Conservation (phyloP, 2,797 vertebrate species). For the Pterois miles region DNA sequence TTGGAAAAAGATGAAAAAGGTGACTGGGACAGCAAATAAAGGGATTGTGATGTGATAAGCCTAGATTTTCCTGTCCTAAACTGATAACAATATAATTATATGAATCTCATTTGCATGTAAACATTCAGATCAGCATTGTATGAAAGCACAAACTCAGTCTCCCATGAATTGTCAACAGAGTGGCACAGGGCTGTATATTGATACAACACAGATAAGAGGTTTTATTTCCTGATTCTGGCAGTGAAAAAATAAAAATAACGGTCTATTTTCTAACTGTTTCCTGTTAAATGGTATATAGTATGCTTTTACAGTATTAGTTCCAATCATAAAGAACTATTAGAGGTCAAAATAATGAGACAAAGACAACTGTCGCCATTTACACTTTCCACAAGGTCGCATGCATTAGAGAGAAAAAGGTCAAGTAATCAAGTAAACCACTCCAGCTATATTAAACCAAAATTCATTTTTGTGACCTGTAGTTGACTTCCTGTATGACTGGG, state of each 20-base stretch:
- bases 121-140: constrained; percentile 67
- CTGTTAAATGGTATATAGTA: neutral
- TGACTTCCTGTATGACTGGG: constrained; percentile 59
- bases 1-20: constrained; percentile 55
- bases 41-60: constrained; percentile 58
- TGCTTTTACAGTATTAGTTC: neutral
- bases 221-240: constrained; percentile 25
- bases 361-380: constrained; percentile 4
- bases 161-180: constrained; percentile 68
- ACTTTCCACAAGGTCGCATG: constrained; percentile 10
- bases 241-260: constrained; percentile 7
- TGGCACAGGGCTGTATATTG: constrained; percentile 36
- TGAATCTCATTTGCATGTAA: constrained; percentile 71
- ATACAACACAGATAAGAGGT: constrained; percentile 54
- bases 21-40: constrained; percentile 67
- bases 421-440: constrained; percentile 56
- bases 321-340: neutral
- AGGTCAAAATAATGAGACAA: constrained; percentile 17
- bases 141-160: constrained; percentile 59
- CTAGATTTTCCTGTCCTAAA: constrained; percentile 56
- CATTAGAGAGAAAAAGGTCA: constrained; percentile 40
- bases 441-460: constrained; percentile 56
- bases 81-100: constrained; percentile 68
- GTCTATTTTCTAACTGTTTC: neutral
- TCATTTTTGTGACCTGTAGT: constrained; percentile 61